These are phyloP conservation scores for Machimus rusticus DNA, from an alignment of 2,888 invertebrate species.

Conservation along the genomic window DNA sequence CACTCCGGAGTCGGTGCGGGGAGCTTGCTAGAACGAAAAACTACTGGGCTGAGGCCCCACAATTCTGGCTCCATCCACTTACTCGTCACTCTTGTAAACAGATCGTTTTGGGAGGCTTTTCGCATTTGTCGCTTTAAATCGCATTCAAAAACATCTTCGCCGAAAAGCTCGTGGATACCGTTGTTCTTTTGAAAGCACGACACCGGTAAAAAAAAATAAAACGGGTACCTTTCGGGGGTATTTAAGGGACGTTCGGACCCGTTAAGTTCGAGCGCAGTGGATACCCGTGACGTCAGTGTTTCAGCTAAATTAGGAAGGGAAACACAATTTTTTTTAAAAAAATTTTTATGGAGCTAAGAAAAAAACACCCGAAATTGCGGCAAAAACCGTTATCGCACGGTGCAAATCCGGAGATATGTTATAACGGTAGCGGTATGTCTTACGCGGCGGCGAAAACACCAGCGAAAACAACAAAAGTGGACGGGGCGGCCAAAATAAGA, in stretches of 20 bases:
- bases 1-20: neutral
- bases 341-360: neutral
- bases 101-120: neutral
- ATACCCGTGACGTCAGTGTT: neutral
- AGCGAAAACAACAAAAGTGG: conserved; percentile 10
- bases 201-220: neutral
- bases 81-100: conserved; percentile 22
- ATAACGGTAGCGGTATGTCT: neutral
- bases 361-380: neutral
- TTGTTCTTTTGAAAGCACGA: neutral
- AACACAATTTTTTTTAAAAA: neutral
- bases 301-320: neutral
- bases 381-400: neutral
- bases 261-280: neutral
- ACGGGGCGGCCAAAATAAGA: conserved; percentile 35
- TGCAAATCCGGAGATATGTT: neutral
- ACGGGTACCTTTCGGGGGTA: neutral
- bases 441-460: neutral
- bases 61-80: neutral
- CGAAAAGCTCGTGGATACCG: neutral
- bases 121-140: neutral
- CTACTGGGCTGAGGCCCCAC: neutral
- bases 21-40: neutral
- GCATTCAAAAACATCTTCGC: neutral
- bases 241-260: neutral